Evolutionary conservation across 2,888 invertebrate genomes (phyloP), one percentile per base, ranked within the genome.

Genomic region (Pinctada fucata): DNA sequence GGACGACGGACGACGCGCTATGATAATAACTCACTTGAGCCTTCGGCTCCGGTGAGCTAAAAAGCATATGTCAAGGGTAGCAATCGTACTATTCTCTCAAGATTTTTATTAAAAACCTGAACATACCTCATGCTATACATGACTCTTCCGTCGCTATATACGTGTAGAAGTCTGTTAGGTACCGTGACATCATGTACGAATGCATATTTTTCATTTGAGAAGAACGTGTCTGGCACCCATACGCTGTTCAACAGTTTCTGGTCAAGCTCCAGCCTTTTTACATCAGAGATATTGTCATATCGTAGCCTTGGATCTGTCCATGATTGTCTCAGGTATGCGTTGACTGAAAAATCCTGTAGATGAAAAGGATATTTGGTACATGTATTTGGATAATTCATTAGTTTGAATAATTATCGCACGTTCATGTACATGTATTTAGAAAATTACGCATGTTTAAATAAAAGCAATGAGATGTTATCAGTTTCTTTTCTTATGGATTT

Each of bases 141-240:
- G 3, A 90, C 86, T 2, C 89, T 90, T 6, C 90, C 90, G 73
- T 90, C 86, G 48, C 83, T 79, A 76, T 90, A 89, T 2, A 90
- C 82, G 75, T 89, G 88, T 85, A 90, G 86, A 79, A 90, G 82
- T 69, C 85, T 84, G 76, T 90, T 90, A 16, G 90, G 90, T n/a
- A 90, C 85, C 2, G 90, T 90, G 50, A 90, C 89, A 68, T 86
- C 82, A 76, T 90, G 90, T 76, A 90, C 88, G 58, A 80, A 80
- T 1, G 89, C 90, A 73, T 86, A 84, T 78, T 90, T 90, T 80
- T 90, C 90, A 76, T 90, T 90, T 31, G 86, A 80, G 82, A 88
- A 89, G 79, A 85, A 90, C 4, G 89, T 85, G 76, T 90, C 90
- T 2, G 90, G 90, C 1, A 89, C 88, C 90, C 90, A 90, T 10